phyloP scores from a whole-genome alignment of 2,797 vertebrate genomes.

The Paramormyrops hopkinsi region DNA sequence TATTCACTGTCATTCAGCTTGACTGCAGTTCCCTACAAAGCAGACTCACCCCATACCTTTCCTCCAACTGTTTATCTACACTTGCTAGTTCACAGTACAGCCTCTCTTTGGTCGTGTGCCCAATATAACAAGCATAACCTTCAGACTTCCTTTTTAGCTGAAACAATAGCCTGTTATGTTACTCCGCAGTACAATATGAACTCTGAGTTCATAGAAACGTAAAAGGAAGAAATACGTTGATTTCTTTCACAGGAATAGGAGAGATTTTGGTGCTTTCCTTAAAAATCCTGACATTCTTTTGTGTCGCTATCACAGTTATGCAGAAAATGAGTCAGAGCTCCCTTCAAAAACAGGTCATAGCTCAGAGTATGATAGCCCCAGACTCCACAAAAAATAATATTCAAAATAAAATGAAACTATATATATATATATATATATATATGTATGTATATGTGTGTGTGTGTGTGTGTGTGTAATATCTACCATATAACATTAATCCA shows the following conservation, averaged over 20 bases:
- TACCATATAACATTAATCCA: not conserved
- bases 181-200: not conserved
- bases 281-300: not conserved
- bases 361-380: not conserved
- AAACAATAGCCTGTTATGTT: not conserved
- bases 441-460: not conserved
- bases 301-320: not conserved
- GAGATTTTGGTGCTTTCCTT: not conserved
- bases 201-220: not conserved
- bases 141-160: not conserved
- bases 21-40: not conserved
- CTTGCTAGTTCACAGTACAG: not conserved
- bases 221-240: not conserved
- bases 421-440: not conserved
- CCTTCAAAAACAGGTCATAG: not conserved
- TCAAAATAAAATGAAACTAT: not conserved
- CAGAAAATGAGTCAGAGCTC: not conserved
- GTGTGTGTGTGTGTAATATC: not conserved
- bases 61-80: not conserved
- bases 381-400: not conserved
- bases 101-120: not conserved
- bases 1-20: not conserved
- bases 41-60: not conserved
- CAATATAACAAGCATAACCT: not conserved
- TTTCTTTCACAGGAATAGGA: not conserved